These are phyloP conservation scores for Spicauda simplicius DNA, from an alignment of 2,888 invertebrate genomes.

Conservation along the genomic window DNA sequence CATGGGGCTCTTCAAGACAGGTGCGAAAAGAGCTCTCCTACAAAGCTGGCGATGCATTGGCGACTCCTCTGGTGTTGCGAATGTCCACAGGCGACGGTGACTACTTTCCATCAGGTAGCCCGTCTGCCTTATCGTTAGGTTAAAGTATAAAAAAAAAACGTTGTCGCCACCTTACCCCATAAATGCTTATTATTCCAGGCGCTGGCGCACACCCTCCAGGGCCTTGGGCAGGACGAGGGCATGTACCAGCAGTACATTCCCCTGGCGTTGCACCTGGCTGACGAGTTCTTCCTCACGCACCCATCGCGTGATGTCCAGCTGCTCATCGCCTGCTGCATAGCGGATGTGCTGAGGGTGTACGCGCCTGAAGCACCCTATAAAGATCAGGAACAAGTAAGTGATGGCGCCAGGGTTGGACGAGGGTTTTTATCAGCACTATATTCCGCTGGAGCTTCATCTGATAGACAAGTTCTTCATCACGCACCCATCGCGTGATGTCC, in stretches of 20 bases:
- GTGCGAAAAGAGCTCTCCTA: too few relatives aligned
- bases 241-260: constrained; percentile 96
- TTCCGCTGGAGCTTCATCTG: constrained; percentile 95
- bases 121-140: too few relatives aligned
- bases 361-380: constrained; percentile 99
- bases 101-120: too few relatives aligned
- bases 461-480: constrained; percentile 97
- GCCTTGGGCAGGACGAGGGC: constrained; percentile 98
- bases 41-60: too few relatives aligned
- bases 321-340: constrained; percentile 98
- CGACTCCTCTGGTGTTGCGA: too few relatives aligned
- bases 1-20: too few relatives aligned
- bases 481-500: constrained; percentile 96
- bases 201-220: constrained; percentile 96
- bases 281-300: constrained; percentile 96
- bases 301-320: constrained; percentile 96
- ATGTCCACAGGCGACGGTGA: too few relatives aligned
- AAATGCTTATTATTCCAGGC: constrained; percentile 80
- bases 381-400: constrained; percentile 93
- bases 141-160: too few relatives aligned
- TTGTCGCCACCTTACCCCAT: not conserved
- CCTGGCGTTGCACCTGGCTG: constrained; percentile 95
- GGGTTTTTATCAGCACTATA: constrained; percentile 95
- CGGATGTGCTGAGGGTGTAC: constrained; percentile 97
- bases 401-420: constrained; percentile 97